A percentile compares a stretch with the other conserved stretches of the same genome.
Conservation (phyloP, 2,113 vertebrate species). For the Coptodon rendalli region DNA sequence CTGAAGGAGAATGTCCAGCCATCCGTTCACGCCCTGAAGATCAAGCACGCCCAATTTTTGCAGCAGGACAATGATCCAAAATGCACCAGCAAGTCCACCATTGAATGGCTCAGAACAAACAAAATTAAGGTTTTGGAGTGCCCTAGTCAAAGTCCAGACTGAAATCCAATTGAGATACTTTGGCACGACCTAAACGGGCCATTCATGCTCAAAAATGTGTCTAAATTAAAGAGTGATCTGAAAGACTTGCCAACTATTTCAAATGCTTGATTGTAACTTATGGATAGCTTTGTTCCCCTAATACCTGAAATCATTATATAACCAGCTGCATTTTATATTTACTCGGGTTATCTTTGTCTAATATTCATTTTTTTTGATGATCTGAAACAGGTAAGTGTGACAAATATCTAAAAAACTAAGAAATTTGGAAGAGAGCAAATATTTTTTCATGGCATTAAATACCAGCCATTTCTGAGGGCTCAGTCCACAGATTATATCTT, state of each 20-base stretch:
- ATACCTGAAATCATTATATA: neutral
- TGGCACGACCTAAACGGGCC: neutral
- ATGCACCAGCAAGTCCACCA: neutral
- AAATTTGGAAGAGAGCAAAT: neutral
- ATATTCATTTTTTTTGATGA: neutral
- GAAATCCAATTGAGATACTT: neutral
- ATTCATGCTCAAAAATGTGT: neutral
- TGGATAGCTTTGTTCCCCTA: neutral
- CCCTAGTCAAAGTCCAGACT: neutral
- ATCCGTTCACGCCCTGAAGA: neutral
- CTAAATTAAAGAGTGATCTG: neutral
- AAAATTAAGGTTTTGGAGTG: neutral
- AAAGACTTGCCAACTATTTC: neutral
- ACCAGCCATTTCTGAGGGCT: neutral
- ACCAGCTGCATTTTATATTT: neutral
- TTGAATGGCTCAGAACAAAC: neutral
- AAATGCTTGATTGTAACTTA: neutral
- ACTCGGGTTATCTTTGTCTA: neutral
- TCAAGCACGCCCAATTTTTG: neutral
- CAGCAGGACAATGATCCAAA: neutral
- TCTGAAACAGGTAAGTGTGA: neutral
- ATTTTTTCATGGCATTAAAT: neutral
- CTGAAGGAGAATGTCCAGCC: neutral
- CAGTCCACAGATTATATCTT: neutral
- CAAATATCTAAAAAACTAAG: neutral